phyloP scores from a whole-genome alignment of 2,113 vertebrate genomes.

The Carassius auratus region DNA sequence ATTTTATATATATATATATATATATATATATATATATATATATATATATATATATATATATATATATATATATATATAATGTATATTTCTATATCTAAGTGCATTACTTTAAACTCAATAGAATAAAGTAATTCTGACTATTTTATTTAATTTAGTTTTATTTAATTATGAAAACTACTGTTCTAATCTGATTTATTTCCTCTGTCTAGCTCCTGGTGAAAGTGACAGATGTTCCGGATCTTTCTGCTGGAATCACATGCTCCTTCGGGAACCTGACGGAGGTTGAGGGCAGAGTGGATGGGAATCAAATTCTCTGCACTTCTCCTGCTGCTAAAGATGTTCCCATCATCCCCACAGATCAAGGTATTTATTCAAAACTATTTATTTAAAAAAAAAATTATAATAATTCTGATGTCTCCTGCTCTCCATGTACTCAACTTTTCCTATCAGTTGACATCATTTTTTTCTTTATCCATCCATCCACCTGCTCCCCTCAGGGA shows the following conservation, averaged over 20 bases:
- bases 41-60: no score
- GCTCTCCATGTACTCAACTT: conserved; percentile 7
- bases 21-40: no score
- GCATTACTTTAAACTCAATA: no score
- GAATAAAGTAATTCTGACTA: no score
- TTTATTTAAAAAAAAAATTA: no score
- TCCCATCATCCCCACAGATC: conserved; percentile 88
- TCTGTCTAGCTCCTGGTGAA: conserved; percentile 85
- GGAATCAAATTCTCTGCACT: conserved; percentile 87
- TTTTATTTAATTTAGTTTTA: no score
- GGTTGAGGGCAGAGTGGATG: conserved; percentile 87
- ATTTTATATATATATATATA: no score
- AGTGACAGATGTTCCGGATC: conserved; percentile 90
- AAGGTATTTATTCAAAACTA: conserved; percentile 76
- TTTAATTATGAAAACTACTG: not conserved
- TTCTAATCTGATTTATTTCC: not conserved
- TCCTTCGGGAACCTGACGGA: conserved; percentile 95
- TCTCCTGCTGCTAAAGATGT: conserved; percentile 91
- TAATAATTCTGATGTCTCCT: not conserved
- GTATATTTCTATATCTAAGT: no score
- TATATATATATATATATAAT: no score
- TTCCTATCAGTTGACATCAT: not conserved
- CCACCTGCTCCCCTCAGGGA: conserved; percentile 33
- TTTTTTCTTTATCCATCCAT: not conserved
- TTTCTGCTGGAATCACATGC: conserved; percentile 87